phyloP scores from a whole-genome alignment of 2,113 vertebrate genomes.

The Natator depressus region DNA sequence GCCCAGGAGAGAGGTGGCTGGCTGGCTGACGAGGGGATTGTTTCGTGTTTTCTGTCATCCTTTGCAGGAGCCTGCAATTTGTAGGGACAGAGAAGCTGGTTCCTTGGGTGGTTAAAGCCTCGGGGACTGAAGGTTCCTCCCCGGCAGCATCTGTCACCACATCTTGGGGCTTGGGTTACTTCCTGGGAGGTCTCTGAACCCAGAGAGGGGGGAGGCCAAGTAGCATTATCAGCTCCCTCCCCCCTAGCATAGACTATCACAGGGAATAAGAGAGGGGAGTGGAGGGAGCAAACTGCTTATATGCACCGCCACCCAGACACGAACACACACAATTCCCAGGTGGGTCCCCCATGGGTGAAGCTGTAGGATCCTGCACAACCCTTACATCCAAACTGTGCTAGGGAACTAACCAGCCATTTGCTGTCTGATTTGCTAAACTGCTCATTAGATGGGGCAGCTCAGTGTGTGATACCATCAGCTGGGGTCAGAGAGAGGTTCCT shows the following conservation, averaged over 20 bases:
- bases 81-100: slow-evolving; percentile 59
- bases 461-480: neutral
- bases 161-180: slow-evolving; percentile 63
- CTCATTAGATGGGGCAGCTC: neutral
- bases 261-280: neutral
- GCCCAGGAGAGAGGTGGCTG: slow-evolving; percentile 34
- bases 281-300: neutral
- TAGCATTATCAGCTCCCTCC: neutral
- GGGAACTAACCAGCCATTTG: neutral
- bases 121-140: slow-evolving; percentile 65
- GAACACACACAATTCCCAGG: too few species aligned
- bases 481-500: neutral
- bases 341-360: neutral
- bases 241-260: accelerated
- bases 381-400: neutral
- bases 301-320: neutral
- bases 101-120: slow-evolving; percentile 47
- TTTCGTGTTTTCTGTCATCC: slow-evolving; percentile 5
- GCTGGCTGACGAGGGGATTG: slow-evolving; percentile 33
- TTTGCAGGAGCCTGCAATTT: slow-evolving; percentile 73
- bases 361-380: neutral
- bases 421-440: neutral
- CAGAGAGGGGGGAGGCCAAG: neutral
- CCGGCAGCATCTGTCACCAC: slow-evolving; percentile 36
- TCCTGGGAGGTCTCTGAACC: slow-evolving; percentile 63